Percentiles rank a stretch among this genome's conserved stretches.
Conservation (phyloP, 2,113 vertebrate genomes). For the Oncorhynchus nerka region DNA sequence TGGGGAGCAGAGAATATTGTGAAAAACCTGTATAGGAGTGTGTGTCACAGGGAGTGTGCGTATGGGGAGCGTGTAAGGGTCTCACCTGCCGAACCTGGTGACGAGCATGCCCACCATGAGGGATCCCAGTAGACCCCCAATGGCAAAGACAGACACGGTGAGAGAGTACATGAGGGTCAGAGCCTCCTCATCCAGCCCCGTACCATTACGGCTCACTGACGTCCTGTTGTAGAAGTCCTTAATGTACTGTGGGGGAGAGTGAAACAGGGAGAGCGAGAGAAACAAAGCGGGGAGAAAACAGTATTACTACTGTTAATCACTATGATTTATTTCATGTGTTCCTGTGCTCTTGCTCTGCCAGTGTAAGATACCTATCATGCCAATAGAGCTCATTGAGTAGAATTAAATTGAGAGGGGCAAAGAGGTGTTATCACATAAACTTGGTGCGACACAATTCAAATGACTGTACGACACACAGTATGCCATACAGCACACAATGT, state of each 20-base stretch:
- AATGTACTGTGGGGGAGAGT: conserved; percentile 74
- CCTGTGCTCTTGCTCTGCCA: not conserved
- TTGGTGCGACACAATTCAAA: not conserved
- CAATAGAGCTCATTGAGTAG: not conserved
- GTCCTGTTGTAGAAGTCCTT: conserved; percentile 89
- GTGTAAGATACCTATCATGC: not conserved
- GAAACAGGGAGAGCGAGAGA: not conserved
- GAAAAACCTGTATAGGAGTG: no score
- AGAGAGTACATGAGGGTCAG: conserved; percentile 87
- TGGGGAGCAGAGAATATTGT: no score
- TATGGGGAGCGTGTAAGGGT: not conserved
- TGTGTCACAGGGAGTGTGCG: not conserved
- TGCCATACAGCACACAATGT: not conserved
- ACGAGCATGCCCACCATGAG: conserved; percentile 83
- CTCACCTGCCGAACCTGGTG: conserved; percentile 83
- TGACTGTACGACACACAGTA: not conserved
- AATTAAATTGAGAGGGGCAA: not conserved
- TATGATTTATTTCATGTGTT: not conserved
- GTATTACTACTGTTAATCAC: not conserved
- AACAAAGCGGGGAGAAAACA: not conserved
- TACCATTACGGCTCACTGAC: conserved; percentile 72
- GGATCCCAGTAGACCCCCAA: conserved; percentile 84
- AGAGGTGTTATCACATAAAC: not conserved
- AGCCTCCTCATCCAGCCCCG: conserved; percentile 60
- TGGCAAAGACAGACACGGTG: conserved; percentile 85